These are phyloP conservation scores for Mola mola DNA, from an alignment of 2,113 vertebrate genomes.

Conservation along the genomic window DNA sequence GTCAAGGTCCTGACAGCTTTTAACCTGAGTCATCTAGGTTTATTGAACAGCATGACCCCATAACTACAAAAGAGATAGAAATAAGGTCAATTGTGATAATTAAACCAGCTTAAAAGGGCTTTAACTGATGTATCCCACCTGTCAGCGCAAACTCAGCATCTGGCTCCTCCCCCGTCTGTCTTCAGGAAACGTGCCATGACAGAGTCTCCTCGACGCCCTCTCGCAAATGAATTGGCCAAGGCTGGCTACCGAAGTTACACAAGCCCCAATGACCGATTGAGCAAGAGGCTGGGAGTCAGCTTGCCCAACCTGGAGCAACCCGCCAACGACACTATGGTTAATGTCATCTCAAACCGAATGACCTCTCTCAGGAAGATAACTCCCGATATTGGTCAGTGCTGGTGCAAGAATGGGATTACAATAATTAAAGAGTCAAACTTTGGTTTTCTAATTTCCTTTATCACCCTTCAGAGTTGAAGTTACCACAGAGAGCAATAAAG, in stretches of 20 bases:
- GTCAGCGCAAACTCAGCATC: neutral
- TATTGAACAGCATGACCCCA: neutral
- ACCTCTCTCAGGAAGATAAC: constrained; percentile 76
- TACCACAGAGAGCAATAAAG: constrained; percentile 69
- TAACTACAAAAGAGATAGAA: neutral
- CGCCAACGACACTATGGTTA: neutral
- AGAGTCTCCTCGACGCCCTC: constrained; percentile 80
- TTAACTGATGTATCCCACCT: no score
- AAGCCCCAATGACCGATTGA: constrained; percentile 63
- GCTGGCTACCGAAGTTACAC: constrained; percentile 63
- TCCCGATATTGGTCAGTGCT: constrained; percentile 50
- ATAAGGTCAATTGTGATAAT: no score
- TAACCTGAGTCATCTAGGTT: neutral
- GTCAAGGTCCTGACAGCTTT: neutral
- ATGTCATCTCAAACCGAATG: constrained; percentile 68
- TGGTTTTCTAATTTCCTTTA: neutral
- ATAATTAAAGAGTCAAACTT: neutral
- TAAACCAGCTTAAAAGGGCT: no score
- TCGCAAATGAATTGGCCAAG: constrained; percentile 83
- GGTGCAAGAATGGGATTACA: neutral
- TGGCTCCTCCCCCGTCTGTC: neutral
- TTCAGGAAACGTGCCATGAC: constrained; percentile 80
- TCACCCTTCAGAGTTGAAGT: constrained; percentile 74
- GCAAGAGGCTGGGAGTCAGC: constrained; percentile 88
- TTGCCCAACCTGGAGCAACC: constrained; percentile 89